Evolutionary conservation across 2,888 invertebrate genomes (phyloP), one percentile per base, ranked within the genome.

Genomic region (Pelosia muscerda): DNA sequence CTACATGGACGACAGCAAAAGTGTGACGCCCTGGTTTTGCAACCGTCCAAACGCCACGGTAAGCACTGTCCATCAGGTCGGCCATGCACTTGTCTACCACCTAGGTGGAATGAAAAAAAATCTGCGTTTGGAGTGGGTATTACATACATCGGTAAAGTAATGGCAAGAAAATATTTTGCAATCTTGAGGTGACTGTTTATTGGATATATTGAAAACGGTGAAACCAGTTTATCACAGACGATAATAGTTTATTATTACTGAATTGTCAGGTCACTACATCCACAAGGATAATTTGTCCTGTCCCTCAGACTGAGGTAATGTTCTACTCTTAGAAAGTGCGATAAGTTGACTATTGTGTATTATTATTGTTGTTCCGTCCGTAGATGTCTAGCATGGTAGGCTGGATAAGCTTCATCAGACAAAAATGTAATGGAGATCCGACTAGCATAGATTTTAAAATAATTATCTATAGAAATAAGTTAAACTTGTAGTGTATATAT

Each of bases 271-370:
- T 10, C 26, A 31, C 23, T 9, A 26, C 19, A 42, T 42, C 38
- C 26, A 53, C 53, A 53, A n/a, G 31, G 59, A 34, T 22, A 65
- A 65, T 65, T 23, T 65, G 65, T 34, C 34, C n/a, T 65, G 63
- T 64, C 57, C 9, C n/a, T 38, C 11, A 2, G 25, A 26, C 55
- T 42, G 11, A 34, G 23, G 56, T 31, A 58, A 22, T 57, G 57
- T 58, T 22, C 31, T 58, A 13, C 22, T 58, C 5, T 58, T 22
- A 58, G 22, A 22, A 22, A 34, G 5, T 11, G 31, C 31, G 58
- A 58, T 58, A 58, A 58, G 13, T 19, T 42, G 42, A 42, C 42
- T 58, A 23, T 31, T 2, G 58, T 9, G 19, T 56, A 58, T 58
- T 22, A 22, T 15, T 31, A 34, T 22, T 23, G 13, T 31, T 22